Percentiles rank a stretch among this genome's conserved stretches.
Evolutionary conservation across 2,113 vertebrate genomes (phyloP).

Genomic region (Probosciger aterrimus): DNA sequence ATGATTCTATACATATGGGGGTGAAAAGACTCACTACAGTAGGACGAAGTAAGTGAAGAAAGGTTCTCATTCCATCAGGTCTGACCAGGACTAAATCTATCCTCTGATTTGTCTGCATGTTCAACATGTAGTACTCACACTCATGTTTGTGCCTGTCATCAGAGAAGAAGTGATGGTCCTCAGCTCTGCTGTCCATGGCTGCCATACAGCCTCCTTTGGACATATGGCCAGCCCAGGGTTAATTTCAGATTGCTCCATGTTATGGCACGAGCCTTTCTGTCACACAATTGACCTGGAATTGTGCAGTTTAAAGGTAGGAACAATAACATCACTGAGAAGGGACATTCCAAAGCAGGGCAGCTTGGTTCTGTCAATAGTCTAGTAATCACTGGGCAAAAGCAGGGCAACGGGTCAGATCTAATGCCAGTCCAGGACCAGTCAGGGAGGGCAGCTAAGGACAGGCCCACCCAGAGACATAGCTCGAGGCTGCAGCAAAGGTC

Average conservation of each 20-base stretch:
- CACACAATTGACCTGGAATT: background rate
- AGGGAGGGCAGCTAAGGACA: background rate
- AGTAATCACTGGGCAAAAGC: background rate
- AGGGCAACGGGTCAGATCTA: background rate
- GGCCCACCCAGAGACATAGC: accelerated
- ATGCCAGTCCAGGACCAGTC: background rate
- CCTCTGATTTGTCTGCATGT: background rate
- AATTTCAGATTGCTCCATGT: background rate
- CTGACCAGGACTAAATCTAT: background rate
- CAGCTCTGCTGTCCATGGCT: background rate
- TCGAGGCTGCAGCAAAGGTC: accelerated
- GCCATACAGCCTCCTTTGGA: background rate
- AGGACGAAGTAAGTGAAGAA: background rate
- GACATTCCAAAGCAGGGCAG: background rate
- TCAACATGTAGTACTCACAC: background rate
- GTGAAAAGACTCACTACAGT: background rate
- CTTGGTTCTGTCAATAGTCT: background rate
- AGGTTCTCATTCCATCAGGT: background rate
- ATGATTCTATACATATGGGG: background rate
- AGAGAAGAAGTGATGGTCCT: background rate
- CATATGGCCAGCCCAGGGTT: accelerated
- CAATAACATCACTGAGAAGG: background rate
- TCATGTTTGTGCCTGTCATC: background rate
- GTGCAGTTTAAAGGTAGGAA: background rate
- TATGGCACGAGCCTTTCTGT: background rate